Evolutionary conservation across 2,113 vertebrate genomes (phyloP), one percentile per base, ranked within the genome.

Genomic region (Brienomyrus longianalis): DNA sequence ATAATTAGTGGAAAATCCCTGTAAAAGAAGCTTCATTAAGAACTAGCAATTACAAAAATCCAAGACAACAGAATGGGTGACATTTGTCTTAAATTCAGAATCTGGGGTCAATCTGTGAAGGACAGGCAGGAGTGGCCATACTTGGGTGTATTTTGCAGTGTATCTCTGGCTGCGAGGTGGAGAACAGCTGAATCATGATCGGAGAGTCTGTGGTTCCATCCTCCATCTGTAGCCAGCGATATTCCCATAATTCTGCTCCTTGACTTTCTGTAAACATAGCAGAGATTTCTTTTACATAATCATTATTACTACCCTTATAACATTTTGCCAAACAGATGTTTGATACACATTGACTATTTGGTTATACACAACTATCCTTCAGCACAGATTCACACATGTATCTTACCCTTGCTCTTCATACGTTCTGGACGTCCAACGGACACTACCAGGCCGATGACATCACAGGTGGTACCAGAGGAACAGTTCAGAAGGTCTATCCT

Each of bases 131-230:
- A 35, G 35, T 66, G 83, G n/a, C 90, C 92, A 93, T 92, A 96
- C 96, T 1, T 90, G 96, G 96, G 84, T 90, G 91, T 77, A 96
- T 93, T 51, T 77, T 92, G 15, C 35, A 86, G 66, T 96, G 95
- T 3, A 92, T 90, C 11, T 96, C 94, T 0, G 96, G 96, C 47
- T 96, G 96, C 3, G 96, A 96, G 0, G 96, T 96, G 48, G 94
- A 92, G 92, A 96, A 96, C 1, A 96, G 95, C 93, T 96, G 95
- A 90, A 96, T 93, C 88, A 88, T 92, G 92, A 96, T 93, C 89
- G 94, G 96, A 74, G 91, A 66, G 13, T 89, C 15, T n/a, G 94
- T 93, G 3, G 91, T 91, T 1, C 95, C 94, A 0, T 96, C 96
- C 89, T 95, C 93, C 91, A 96, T 56, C 59, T 84, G 94, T 27